These are phyloP conservation scores for Archivesica marissinica DNA, from an alignment of 1,140 invertebrate species.

Conservation along the genomic window DNA sequence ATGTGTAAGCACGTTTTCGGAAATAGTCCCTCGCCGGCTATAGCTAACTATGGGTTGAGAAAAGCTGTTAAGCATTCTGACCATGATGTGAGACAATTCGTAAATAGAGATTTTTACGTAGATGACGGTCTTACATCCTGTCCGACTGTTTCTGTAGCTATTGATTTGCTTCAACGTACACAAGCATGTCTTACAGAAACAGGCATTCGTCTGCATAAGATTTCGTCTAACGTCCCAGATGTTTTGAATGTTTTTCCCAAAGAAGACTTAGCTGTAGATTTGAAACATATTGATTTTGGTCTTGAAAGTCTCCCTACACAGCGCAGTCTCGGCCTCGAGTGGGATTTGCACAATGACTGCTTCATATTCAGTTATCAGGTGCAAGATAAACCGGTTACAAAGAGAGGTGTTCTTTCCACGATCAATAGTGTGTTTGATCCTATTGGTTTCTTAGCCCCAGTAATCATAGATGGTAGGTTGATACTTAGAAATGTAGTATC, in stretches of 20 bases:
- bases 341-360: slow-evolving; percentile 64
- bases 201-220: slow-evolving; percentile 61
- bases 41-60: slow-evolving; percentile 43
- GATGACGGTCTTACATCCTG: slow-evolving; percentile 36
- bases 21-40: slow-evolving; percentile 59
- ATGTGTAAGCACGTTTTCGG: slow-evolving; percentile 67
- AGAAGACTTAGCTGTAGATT: slow-evolving; percentile 58
- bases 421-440: slow-evolving; percentile 62
- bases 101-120: slow-evolving; percentile 63
- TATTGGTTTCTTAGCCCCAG: slow-evolving; percentile 54
- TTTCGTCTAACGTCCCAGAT: slow-evolving; percentile 53
- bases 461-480: slow-evolving; percentile 67
- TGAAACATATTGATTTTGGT: slow-evolving; percentile 61
- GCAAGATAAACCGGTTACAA: slow-evolving; percentile 53
- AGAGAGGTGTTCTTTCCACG: slow-evolving; percentile 53
- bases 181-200: slow-evolving; percentile 10
- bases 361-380: slow-evolving; percentile 53
- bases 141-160: slow-evolving; percentile 17
- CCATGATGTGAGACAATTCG: slow-evolving; percentile 51
- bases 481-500: slow-evolving; percentile 55
- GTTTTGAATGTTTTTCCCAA: slow-evolving; percentile 58
- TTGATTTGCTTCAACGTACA: slow-evolving; percentile 51
- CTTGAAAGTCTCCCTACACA: slow-evolving; percentile 47
- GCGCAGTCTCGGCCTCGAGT: slow-evolving; percentile 62
- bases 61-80: slow-evolving; percentile 24